Evolutionary conservation across 2,113 vertebrate genomes (phyloP), one percentile per base, ranked within the genome.

Genomic region (Shinisaurus crocodilurus): DNA sequence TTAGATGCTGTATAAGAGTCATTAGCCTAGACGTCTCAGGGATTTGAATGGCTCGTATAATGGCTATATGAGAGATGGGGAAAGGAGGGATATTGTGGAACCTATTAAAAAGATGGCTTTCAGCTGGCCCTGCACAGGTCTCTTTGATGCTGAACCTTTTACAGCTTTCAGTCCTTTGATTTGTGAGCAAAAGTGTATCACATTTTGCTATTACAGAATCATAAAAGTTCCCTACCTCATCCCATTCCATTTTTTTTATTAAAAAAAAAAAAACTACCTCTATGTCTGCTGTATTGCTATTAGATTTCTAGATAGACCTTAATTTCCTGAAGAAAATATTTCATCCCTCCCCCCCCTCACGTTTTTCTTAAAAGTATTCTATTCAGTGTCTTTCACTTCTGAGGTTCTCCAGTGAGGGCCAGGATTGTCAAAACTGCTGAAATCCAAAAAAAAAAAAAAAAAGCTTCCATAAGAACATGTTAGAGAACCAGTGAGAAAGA

Each of bases 31-130:
- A 95, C 76, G 92, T 96, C 96, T 94, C 81, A 95, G 93, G 95
- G 95, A 96, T 96, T 95, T 97, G 95, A 96, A 97, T 95, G 92
- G 92, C 94, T 96, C 43, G 86, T 94, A 94, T 96, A 96, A 96
- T 94, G 90, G 93, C 93, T 96, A 77, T 93, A 89, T 96, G 94
- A 94, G 89, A 96, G 92, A 97, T 96, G 92, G 96, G 95, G 96
- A 96, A 95, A 88, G 94, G 92, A 95, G 93, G 91, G 93, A 90
- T 94, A 96, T 93, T 96, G 92, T 94, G 95, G 94, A 96, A 96
- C 95, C 87, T 96, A 94, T 96, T 95, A 97, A 97, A 97, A 95
- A 76, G 85, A 91, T 97, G 95, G 96, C 95, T 94, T 96, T 97
- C 95, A 96, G 79, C 92, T 95, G 93, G 92, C 96, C 96, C 94